Evolutionary conservation across 2,888 invertebrate species (phyloP).

Genomic region (Watsonalla binaria): DNA sequence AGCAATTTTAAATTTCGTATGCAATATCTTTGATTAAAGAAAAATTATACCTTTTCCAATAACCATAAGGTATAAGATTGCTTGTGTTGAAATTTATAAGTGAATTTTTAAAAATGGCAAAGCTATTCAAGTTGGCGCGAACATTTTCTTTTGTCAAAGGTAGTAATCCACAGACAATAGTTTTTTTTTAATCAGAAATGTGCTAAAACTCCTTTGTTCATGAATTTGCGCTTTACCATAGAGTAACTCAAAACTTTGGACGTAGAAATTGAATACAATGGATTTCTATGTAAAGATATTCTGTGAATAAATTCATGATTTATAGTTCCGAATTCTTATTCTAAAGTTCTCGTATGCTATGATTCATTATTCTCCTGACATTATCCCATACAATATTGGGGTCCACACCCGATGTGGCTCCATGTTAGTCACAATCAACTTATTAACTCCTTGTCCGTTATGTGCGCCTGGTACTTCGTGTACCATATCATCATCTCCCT

Average conservation of each 20-base stretch:
- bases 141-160: conserved; percentile 29
- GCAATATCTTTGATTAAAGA: background rate
- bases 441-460: too few species aligned
- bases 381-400: too few species aligned
- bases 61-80: conserved; percentile 3
- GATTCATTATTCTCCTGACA: too few species aligned
- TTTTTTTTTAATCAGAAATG: conserved; percentile 20
- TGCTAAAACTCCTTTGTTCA: conserved; percentile 15
- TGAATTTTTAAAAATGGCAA: background rate
- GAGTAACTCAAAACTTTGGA: conserved; percentile 25
- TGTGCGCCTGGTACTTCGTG: too few species aligned
- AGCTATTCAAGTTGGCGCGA: conserved; percentile 8
- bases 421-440: too few species aligned
- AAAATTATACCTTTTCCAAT: background rate
- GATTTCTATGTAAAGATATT: conserved; percentile 1
- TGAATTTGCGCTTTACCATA: conserved; percentile 17
- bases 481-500: too few species aligned
- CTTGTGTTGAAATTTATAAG: background rate
- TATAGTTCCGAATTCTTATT: too few species aligned
- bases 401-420: too few species aligned
- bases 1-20: background rate
- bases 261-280: conserved; percentile 1
- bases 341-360: too few species aligned
- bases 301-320: background rate
- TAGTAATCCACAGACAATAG: conserved; percentile 36